Evolutionary conservation across 2,797 vertebrate genomes (phyloP), one percentile per base, ranked within the genome.

Genomic region (Acanthurus leucopareius): DNA sequence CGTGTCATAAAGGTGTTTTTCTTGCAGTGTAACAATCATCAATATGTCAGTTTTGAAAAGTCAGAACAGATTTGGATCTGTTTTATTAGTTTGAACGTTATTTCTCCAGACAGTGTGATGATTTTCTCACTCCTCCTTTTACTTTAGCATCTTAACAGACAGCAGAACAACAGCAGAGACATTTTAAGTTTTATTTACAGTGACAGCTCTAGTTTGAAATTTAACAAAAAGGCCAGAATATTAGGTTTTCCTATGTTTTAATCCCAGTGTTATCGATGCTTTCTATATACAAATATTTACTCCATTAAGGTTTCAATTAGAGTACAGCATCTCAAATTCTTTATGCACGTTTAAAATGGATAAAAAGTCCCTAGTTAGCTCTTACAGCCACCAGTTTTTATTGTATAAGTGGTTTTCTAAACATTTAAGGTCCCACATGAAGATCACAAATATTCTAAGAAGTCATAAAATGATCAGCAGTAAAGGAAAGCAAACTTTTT

Each of bases 301-400:
- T 42, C 58, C 7, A 40, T 59, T 40, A 44, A 1, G 1, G 20
- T 44, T 62, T 62, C 22, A 61, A 45, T 47, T 19, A 61, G 13
- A 25, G 42, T 45, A 3, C 20, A 10, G 0, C 1, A 25, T 25
- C 61, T 63, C 20, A 19, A 47, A 62, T 32, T 32, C 28, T 32
- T 32, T 61, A 42, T 61, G 25, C 44, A 48, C 16, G 48, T 48
- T 17, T 14, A 35, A 17, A 32, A 3, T 32, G 28, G 28, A 32
- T 32, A 32, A 32, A 32, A 32, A 32, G 5, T 32, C 28, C 28
- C 5, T 32, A 32, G 28, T 32, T 32, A 32, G 28, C 28, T 32
- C 28, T 32, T 32, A 3, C 28, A 32, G 28, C 28, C 4, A 32
- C 75, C 28, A 86, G 66, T 38, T 84, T 75, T 32, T 32, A 32